phyloP scores from a whole-genome alignment of 2,888 invertebrate species.

The Drosophila fulvimacula region DNA sequence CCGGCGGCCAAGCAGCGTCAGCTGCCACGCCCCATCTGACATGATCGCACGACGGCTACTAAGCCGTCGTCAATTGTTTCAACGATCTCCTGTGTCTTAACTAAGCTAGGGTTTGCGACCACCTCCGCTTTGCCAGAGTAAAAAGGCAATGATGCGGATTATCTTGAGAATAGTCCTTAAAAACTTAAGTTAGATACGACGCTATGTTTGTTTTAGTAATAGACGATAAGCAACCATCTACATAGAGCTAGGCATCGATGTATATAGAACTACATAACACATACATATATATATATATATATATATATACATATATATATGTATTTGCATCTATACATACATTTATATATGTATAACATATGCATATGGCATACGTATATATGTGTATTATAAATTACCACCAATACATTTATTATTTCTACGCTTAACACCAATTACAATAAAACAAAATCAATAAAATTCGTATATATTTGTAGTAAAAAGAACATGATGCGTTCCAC shows the following conservation, averaged over 20 bases:
- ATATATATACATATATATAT: slow-evolving; percentile 11
- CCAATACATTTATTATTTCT: slow-evolving; percentile 63
- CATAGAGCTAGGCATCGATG: slow-evolving; percentile 56
- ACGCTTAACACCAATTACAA: slow-evolving; percentile 72
- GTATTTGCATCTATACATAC: neutral
- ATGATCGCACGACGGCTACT: slow-evolving; percentile 61
- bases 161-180: slow-evolving; percentile 59
- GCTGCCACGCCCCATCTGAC: slow-evolving; percentile 64
- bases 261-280: slow-evolving; percentile 53
- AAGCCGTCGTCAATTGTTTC: slow-evolving; percentile 57
- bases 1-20: slow-evolving; percentile 20
- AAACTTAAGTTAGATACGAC: slow-evolving; percentile 59
- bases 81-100: slow-evolving; percentile 80
- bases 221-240: slow-evolving; percentile 64
- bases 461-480: slow-evolving; percentile 58
- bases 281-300: slow-evolving; percentile 19
- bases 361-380: slow-evolving; percentile 24
- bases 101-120: slow-evolving; percentile 71
- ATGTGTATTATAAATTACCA: slow-evolving; percentile 52
- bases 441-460: slow-evolving; percentile 55
- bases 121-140: slow-evolving; percentile 36
- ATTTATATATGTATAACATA: slow-evolving; percentile 25
- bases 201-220: slow-evolving; percentile 72
- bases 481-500: neutral
- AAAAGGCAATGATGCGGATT: slow-evolving; percentile 56